Percentiles rank a stretch among this genome's conserved stretches.
Conservation (phyloP, 2,113 vertebrate genomes). For the Phylloscopus whistleri region DNA sequence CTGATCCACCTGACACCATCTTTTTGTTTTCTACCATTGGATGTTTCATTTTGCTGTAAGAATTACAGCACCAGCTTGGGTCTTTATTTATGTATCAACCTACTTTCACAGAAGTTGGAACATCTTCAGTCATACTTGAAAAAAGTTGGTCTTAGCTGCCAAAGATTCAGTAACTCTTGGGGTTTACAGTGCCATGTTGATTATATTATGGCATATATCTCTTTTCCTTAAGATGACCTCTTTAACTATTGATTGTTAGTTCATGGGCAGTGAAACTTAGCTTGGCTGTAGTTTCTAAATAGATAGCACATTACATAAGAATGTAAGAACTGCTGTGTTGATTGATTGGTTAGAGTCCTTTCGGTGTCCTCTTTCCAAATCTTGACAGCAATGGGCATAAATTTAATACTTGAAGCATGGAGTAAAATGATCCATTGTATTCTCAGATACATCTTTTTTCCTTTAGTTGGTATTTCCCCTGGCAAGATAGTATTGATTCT, state of each 20-base stretch:
- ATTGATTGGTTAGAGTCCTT: neutral
- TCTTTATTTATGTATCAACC: neutral
- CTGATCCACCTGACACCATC: neutral
- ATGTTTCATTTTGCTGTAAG: neutral
- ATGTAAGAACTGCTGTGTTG: neutral
- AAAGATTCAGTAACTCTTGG: neutral
- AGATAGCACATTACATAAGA: neutral
- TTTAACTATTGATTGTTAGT: neutral
- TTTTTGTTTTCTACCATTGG: neutral
- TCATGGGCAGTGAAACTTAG: neutral
- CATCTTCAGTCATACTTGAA: neutral
- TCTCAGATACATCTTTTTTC: neutral
- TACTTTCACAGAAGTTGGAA: neutral
- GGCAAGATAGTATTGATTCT: neutral
- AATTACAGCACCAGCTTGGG: neutral
- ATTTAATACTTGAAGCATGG: neutral
- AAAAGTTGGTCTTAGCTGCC: neutral
- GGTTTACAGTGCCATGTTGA: neutral
- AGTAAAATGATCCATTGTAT: constrained; percentile 15
- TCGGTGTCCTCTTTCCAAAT: constrained; percentile 7
- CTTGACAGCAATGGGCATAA: neutral
- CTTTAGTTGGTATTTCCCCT: neutral
- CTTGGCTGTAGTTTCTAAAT: neutral
- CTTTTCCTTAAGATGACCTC: neutral
- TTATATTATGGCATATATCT: neutral